Evolutionary conservation across 2,113 vertebrate species (phyloP).

Genomic region (Poeciliopsis retropinna): DNA sequence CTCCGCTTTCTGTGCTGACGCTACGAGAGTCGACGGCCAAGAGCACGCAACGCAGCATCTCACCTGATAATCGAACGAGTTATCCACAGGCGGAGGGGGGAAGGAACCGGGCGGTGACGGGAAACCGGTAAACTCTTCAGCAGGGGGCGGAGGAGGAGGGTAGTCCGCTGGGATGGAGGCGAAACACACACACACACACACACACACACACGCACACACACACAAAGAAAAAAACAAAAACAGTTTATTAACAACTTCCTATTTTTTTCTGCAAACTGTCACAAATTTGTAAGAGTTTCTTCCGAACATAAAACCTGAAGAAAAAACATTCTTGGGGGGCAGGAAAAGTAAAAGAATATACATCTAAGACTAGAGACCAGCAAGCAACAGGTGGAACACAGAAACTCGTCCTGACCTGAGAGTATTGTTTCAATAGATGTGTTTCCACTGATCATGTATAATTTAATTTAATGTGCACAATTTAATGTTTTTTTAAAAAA

Average conservation of each 20-base stretch:
- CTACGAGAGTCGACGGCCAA: constrained; percentile 38
- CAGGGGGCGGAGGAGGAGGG: constrained; percentile 84
- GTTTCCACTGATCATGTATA: too few relatives aligned
- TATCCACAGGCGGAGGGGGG: constrained; percentile 76
- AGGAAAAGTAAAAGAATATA: background rate
- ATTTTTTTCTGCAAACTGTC: constrained; percentile 55
- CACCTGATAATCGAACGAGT: constrained; percentile 77
- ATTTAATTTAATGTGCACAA: too few relatives aligned
- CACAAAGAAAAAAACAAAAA: constrained; percentile 41
- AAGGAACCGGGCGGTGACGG: constrained; percentile 72
- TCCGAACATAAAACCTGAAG: background rate
- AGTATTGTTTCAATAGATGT: too few relatives aligned
- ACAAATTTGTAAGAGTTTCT: constrained; percentile 16
- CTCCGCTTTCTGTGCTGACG: constrained; percentile 1
- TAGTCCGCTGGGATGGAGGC: constrained; percentile 78
- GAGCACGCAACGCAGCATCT: constrained; percentile 40
- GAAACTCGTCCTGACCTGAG: background rate
- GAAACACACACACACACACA: constrained; percentile 13
- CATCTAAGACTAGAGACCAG: background rate
- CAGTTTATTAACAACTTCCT: constrained; percentile 54
- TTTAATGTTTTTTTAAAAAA: too few relatives aligned
- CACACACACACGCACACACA: constrained; percentile 19
- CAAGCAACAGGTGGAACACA: background rate
- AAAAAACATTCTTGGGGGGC: background rate
- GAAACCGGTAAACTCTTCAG: constrained; percentile 73